A percentile compares a stretch with the other conserved stretches of the same genome.
These are phyloP conservation scores for Paramormyrops kingsleyae DNA, from an alignment of 2,113 vertebrate species.

Conservation along the genomic window DNA sequence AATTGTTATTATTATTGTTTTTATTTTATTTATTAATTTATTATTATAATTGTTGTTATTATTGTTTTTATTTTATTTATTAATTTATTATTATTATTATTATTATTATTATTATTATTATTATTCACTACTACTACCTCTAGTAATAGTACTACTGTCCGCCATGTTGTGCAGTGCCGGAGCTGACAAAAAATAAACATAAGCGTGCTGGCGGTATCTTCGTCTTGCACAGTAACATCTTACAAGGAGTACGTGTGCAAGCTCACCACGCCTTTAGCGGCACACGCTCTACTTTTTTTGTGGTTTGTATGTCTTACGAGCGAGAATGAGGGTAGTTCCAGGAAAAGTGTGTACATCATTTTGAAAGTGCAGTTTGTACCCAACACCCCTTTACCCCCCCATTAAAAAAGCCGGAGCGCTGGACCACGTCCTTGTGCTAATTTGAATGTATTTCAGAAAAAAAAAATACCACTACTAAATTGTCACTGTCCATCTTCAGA, in stretches of 20 bases:
- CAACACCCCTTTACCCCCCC: background rate
- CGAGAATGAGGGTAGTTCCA: conserved; percentile 33
- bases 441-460: background rate
- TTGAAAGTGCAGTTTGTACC: background rate
- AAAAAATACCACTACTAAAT: background rate
- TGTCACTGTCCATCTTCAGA: background rate
- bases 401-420: background rate
- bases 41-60: background rate
- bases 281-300: background rate
- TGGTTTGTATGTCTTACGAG: conserved; percentile 23
- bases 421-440: no score
- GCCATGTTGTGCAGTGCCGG: conserved; percentile 36
- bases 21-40: background rate
- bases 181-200: conserved; percentile 21
- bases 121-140: background rate
- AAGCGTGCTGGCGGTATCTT: background rate
- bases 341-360: conserved; percentile 21
- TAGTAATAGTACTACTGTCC: conserved; percentile 19
- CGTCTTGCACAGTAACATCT: background rate
- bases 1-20: background rate
- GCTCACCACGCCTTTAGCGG: background rate
- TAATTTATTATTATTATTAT: background rate
- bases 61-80: background rate
- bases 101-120: conserved; percentile 4
- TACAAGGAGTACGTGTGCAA: background rate